Evolutionary conservation across 1,140 invertebrate genomes (phyloP), one percentile per base, ranked within the genome.

Genomic region (Maniola jurtina): DNA sequence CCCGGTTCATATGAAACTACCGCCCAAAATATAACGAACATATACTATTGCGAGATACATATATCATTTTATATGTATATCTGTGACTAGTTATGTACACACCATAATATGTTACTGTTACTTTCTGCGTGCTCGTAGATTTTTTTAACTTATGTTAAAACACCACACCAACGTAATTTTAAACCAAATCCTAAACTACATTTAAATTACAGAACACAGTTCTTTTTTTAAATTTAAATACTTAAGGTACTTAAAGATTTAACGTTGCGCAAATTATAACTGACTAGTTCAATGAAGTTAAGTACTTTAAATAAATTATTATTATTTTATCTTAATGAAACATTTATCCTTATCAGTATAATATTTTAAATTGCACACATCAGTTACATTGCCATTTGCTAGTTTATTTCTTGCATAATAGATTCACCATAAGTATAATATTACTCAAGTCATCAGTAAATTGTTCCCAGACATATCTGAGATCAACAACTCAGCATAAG

Each of bases 261-360:
- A 88, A 86, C 86, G 84, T 91, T 90, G 88, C 88, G 86, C 89
- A 92, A 91, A 87, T 87, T 86, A 89, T 88, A 90, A 89, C 83
- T 92, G 90, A 91, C 90, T 92, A 91, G 90, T 89, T 87, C 82
- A 85, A 84, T 90, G 85, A 90, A 89, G 83, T 90, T 92, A 92
- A 92, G 91, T 92, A 92, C 89, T 86, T 90, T 86, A 83, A 88
- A 90, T 90, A 91, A 90, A 91, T 86, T 64, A 89, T 87, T 79
- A 86, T 57, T 57, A 57, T 40, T 56, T 80, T 81, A 84, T 78
- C 73, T 83, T 89, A 85, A 79, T 80, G 77, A 86, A 85, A 82
- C 77, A 88, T 89, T 88, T 88, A 87, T 83, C 77, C 86, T 89
- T 89, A 90, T 59, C 67, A 75, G 71, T 84, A 84, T 73, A 68